Evolutionary conservation across 2,797 vertebrate genomes (phyloP).

Genomic region (Neomorphus geoffroyi): DNA sequence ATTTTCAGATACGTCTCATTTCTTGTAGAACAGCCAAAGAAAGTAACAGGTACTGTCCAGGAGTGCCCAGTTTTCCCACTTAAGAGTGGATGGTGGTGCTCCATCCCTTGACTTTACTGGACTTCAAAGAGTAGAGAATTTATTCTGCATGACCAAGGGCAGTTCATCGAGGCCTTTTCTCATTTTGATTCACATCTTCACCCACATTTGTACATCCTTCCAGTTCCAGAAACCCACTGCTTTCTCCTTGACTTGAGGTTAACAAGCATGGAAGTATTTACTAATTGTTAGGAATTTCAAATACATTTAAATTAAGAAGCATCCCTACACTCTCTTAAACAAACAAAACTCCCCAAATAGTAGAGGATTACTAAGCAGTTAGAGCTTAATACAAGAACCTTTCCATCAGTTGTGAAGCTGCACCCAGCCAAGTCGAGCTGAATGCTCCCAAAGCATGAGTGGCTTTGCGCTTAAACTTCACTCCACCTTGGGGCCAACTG

Average conservation of each 20-base stretch:
- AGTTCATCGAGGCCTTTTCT: not conserved
- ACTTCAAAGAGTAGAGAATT: not conserved
- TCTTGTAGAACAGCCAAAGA: not conserved
- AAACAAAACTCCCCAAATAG: not conserved
- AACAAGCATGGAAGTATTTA: conserved; percentile 17
- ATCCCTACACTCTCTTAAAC: not conserved
- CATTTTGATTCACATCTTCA: not conserved
- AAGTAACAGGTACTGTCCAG: not conserved
- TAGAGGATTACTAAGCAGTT: not conserved
- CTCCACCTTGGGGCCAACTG: not conserved
- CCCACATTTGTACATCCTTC: not conserved
- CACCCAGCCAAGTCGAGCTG: not conserved
- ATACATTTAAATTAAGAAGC: not conserved
- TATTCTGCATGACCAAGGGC: not conserved
- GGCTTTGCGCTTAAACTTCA: not conserved
- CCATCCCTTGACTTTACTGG: not conserved
- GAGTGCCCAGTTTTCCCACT: not conserved
- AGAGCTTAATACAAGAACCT: not conserved
- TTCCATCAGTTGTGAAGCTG: not conserved
- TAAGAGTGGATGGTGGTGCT: not conserved
- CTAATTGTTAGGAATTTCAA: not conserved
- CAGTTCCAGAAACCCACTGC: not conserved
- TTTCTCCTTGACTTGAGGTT: not conserved
- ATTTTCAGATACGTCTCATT: not conserved
- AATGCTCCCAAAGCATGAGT: not conserved